phyloP scores from a whole-genome alignment of 1,140 invertebrate genomes.

The Popillia japonica region DNA sequence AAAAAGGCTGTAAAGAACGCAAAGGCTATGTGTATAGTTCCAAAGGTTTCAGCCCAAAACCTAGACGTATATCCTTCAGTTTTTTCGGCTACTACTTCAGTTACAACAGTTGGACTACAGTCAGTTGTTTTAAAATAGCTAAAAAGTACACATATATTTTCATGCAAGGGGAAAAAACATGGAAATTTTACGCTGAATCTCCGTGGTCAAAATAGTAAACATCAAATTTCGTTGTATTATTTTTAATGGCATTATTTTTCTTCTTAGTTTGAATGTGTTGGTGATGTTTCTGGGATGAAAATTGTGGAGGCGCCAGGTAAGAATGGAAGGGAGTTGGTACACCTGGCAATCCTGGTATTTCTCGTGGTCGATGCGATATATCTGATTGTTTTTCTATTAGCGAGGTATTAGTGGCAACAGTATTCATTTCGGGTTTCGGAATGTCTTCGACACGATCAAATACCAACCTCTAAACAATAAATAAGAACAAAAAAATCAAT shows the following conservation, averaged over 20 bases:
- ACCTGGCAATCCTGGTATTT: neutral
- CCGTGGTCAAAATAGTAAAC: constrained; percentile 76
- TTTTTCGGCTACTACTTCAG: constrained; percentile 67
- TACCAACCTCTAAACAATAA: constrained; percentile 48
- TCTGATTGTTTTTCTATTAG: constrained; percentile 25
- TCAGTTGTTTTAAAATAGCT: constrained; percentile 70
- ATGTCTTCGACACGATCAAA: constrained; percentile 55
- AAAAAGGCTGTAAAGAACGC: constrained; percentile 70
- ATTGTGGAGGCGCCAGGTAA: constrained; percentile 40
- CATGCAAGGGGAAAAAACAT: neutral
- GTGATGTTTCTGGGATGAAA: constrained; percentile 16
- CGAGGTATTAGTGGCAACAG: constrained; percentile 49
- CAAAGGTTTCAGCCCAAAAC: constrained; percentile 75
- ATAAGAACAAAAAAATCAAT: neutral
- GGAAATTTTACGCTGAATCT: constrained; percentile 63
- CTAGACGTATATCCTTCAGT: constrained; percentile 66
- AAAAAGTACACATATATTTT: constrained; percentile 36
- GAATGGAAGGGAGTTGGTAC: constrained; percentile 15
- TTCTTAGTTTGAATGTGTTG: neutral
- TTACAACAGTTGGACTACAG: constrained; percentile 64
- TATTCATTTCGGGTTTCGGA: constrained; percentile 45
- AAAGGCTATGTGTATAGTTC: constrained; percentile 67
- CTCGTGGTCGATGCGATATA: neutral
- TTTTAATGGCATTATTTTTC: constrained; percentile 22
- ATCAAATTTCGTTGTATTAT: constrained; percentile 63